Evolutionary conservation across 1,140 invertebrate species (phyloP).

Genomic region (Papilio machaon): DNA sequence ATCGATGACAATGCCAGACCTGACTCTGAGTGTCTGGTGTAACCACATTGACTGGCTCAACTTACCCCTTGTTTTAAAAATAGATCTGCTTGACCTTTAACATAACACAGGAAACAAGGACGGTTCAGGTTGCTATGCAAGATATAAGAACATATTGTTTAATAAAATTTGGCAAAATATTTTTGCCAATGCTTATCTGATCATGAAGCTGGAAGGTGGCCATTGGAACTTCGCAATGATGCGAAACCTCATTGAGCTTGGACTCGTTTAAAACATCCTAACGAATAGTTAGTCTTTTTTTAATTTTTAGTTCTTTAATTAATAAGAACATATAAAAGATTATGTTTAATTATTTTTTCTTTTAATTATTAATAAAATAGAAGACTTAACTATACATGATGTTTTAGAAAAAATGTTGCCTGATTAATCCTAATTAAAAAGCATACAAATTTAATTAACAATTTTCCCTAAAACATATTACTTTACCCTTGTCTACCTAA

Average conservation of each 20-base stretch:
- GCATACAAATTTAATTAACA: constrained; percentile 9
- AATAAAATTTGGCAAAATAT: too few relatives aligned
- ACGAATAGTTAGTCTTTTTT: too few relatives aligned
- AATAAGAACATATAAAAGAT: too few relatives aligned
- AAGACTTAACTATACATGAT: not conserved
- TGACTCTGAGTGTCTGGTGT: constrained; percentile 30
- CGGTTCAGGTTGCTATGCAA: not conserved
- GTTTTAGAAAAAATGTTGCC: not conserved
- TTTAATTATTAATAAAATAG: not conserved
- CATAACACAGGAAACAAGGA: not conserved
- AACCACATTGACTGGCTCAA: constrained; percentile 30
- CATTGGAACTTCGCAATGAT: too few relatives aligned
- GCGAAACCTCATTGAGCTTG: too few relatives aligned
- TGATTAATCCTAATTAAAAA: not conserved
- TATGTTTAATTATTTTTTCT: too few relatives aligned
- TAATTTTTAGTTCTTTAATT: too few relatives aligned
- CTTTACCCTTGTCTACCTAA: not conserved
- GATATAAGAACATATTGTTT: not conserved
- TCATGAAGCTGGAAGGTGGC: too few relatives aligned
- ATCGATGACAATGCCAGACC: constrained; percentile 28
- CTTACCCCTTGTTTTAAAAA: constrained; percentile 35
- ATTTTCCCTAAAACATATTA: constrained; percentile 9
- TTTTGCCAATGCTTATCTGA: too few relatives aligned
- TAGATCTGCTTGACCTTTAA: constrained; percentile 28
- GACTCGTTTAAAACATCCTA: too few relatives aligned